Conservation (phyloP, 1,140 invertebrate species). For the Drosophila punjabiensis region DNA sequence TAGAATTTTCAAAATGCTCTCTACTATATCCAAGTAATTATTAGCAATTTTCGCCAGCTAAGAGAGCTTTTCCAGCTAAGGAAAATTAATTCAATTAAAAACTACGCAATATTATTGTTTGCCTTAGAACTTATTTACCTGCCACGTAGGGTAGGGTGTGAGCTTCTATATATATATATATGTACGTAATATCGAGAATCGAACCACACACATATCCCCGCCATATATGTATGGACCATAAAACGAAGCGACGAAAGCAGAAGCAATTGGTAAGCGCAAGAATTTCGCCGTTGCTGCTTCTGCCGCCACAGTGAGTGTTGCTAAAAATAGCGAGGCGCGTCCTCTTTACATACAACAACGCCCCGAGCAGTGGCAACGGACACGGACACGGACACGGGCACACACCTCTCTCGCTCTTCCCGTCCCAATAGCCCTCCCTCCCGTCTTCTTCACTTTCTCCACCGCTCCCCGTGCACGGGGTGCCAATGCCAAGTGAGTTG, state of each 20-base stretch:
- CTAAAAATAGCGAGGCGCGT: constrained; percentile 72
- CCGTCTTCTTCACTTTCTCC: background rate
- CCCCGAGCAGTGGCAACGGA: constrained; percentile 40
- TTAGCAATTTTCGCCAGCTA: background rate
- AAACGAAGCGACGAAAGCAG: constrained; percentile 62
- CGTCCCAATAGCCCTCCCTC: background rate
- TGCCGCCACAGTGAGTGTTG: constrained; percentile 57
- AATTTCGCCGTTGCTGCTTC: constrained; percentile 46
- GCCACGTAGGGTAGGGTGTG: constrained; percentile 26
- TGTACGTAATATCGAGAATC: constrained; percentile 28
- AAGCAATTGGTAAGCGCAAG: constrained; percentile 63
- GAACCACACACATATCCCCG: constrained; percentile 31
- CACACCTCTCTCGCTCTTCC: constrained; percentile 9
- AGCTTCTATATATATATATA: constrained; percentile 10
- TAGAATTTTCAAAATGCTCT: too few relatives aligned
- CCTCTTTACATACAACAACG: constrained; percentile 72
- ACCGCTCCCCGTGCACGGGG: constrained; percentile 10
- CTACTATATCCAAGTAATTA: background rate
- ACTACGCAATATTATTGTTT: constrained; percentile 55
- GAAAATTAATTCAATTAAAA: constrained; percentile 53
- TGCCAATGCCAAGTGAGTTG: constrained; percentile 49
- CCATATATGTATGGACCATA: constrained; percentile 44
- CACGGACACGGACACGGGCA: constrained; percentile 25
- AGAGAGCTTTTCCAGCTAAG: constrained; percentile 19
- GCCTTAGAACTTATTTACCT: constrained; percentile 35